Base-by-base conservation (phyloP, 2,113 vertebrate genomes). In the Odontesthes bonariensis region DNA sequence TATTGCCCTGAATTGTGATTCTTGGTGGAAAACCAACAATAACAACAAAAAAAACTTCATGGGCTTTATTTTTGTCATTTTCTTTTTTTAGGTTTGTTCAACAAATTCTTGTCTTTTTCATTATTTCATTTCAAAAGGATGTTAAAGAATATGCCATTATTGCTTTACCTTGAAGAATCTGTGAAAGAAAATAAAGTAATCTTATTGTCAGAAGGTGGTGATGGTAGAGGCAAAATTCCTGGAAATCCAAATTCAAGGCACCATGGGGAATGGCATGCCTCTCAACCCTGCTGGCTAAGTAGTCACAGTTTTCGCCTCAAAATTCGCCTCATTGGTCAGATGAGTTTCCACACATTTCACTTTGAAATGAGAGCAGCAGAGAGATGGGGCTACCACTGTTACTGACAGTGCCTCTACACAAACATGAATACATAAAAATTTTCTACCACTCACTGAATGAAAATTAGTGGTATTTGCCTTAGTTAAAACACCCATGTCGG, bases 301-400 rank as follows among this genome's bases (percentile, higher is more conserved):
- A 77, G 75, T 82, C 75, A 53, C 75, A 75, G 68, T 61, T 85
- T 86, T 79, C 46, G 62, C 77, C 59, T 84, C 60, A 73, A 57
- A 79, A 20, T 63, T 38, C 56, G 67, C 83, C 75, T 85, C 82
- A 75, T 55, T 77, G 87, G 62, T 81, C 80, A 80, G 77, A 91
- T 81, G 87, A 86, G 46, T 84, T 89, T 87, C 85, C 71, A 72
- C 79, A 82, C 73, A 81, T 86, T 87, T 87, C 76, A 66, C 81
- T 79, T 76, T 76, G 62, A 83, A 86, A 87, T 82, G 75, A 70
- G 69, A 74, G 56, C 65, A 55, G 83, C 55, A 10, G 58, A 47
- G 73, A 56, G 11, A 67, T 5, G 67, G 17, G 2, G 31, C 67
- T 1, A 59, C 72, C 44, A 60, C 77, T 57, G 69, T 68, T 82